Conservation (phyloP, 1,140 invertebrate species). For the Eriosoma lanigerum region DNA sequence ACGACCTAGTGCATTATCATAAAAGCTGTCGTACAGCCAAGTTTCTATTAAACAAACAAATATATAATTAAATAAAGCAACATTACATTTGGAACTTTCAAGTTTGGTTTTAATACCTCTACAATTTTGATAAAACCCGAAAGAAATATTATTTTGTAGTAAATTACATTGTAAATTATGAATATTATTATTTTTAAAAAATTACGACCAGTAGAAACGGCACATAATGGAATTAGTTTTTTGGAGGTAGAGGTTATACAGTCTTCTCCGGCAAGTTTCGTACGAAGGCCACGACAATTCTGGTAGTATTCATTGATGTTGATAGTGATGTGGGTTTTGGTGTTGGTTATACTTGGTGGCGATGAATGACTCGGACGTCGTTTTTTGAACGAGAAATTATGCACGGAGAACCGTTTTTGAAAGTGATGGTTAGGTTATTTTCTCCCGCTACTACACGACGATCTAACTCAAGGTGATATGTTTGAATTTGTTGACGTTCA, state of each 20-base stretch:
- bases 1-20: neutral
- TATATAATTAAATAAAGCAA: conserved; percentile 13
- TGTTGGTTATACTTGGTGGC: too few relatives aligned
- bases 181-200: too few relatives aligned
- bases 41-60: conserved; percentile 9
- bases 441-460: neutral
- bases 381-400: conserved; percentile 9
- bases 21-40: neutral
- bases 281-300: conserved; percentile 21
- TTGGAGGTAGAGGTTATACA: too few relatives aligned
- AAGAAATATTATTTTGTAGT: too few relatives aligned
- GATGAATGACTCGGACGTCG: neutral
- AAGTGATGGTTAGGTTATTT: neutral
- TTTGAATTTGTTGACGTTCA: neutral
- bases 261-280: too few relatives aligned
- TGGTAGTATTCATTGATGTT: neutral
- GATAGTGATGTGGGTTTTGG: too few relatives aligned
- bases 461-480: neutral
- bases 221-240: too few relatives aligned
- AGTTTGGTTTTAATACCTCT: too few relatives aligned
- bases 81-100: conserved; percentile 2
- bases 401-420: conserved; percentile 7
- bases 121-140: too few relatives aligned
- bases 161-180: too few relatives aligned
- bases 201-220: too few relatives aligned